Percentiles rank a stretch among this genome's conserved stretches.
Conservation (phyloP, 2,888 invertebrate genomes). For the Julus scandinavius region DNA sequence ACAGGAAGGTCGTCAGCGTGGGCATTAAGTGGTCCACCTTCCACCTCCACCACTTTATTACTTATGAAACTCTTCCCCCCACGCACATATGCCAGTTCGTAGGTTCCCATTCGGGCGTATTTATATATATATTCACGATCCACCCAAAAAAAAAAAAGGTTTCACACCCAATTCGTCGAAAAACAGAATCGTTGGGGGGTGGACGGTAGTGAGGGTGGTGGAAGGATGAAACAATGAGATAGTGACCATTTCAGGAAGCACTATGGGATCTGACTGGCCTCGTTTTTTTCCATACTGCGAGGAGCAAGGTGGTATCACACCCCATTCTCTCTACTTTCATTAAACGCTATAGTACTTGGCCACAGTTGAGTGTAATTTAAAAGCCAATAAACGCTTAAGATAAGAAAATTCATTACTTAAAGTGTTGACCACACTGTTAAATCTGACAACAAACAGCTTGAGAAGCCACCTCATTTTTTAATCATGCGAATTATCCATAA, state of each 20-base stretch:
- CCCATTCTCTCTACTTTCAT: neutral
- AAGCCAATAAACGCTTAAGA: neutral
- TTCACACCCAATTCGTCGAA: neutral
- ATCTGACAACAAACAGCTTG: neutral
- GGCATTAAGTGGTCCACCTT: conserved; percentile 1
- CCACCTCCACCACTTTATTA: neutral
- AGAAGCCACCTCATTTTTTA: neutral
- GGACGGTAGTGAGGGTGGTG: too few species aligned
- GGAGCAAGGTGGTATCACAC: neutral
- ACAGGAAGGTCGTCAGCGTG: neutral
- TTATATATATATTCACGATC: conserved; percentile 37
- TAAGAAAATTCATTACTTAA: neutral
- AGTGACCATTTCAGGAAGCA: conserved; percentile 35
- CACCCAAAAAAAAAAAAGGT: conserved; percentile 32
- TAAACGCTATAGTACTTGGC: neutral
- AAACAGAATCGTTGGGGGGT: neutral
- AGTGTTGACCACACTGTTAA: neutral
- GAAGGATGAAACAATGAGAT: neutral
- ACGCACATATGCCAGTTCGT: conserved; percentile 6
- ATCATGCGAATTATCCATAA: neutral
- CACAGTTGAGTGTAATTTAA: neutral
- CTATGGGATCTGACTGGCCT: conserved; percentile 6
- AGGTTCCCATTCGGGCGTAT: neutral
- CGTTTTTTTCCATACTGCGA: neutral
- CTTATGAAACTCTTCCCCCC: neutral